Percentiles rank a stretch among this genome's conserved stretches.
Conservation (phyloP, 2,797 vertebrate species). For the Neosilurus hyrtlii region DNA sequence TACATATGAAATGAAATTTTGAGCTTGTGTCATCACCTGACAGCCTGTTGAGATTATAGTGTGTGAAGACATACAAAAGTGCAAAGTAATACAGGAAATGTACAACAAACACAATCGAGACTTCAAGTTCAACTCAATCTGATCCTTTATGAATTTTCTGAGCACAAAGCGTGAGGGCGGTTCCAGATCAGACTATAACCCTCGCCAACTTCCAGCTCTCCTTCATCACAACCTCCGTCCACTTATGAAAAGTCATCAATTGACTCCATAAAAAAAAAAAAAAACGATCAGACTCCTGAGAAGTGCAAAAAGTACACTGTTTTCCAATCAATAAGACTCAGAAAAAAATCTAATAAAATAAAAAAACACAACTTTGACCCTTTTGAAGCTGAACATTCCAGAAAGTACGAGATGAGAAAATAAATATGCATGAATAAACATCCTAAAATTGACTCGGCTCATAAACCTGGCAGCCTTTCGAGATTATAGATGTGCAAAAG, state of each 20-base stretch:
- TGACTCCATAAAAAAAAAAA: too few relatives aligned
- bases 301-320: neutral
- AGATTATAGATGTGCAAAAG: neutral
- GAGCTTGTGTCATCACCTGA: neutral
- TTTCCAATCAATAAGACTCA: slow-evolving; percentile 15
- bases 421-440: slow-evolving; percentile 4
- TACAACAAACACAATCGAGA: neutral
- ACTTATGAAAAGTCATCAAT: neutral
- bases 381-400: too few relatives aligned
- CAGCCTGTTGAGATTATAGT: neutral
- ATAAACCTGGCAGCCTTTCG: neutral
- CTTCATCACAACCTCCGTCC: neutral
- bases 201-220: too few relatives aligned
- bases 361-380: too few relatives aligned
- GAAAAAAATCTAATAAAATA: neutral
- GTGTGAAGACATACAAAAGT: neutral
- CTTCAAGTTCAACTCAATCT: neutral
- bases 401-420: neutral
- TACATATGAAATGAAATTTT: too few relatives aligned
- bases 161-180: neutral
- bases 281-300: neutral
- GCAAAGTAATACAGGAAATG: neutral
- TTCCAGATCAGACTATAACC: neutral
- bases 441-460: neutral
- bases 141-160: neutral